A percentile compares a stretch with the other conserved stretches of the same genome.
These are phyloP conservation scores for Mirounga angustirostris DNA, from an alignment of 2,113 vertebrate genomes.

Conservation along the genomic window DNA sequence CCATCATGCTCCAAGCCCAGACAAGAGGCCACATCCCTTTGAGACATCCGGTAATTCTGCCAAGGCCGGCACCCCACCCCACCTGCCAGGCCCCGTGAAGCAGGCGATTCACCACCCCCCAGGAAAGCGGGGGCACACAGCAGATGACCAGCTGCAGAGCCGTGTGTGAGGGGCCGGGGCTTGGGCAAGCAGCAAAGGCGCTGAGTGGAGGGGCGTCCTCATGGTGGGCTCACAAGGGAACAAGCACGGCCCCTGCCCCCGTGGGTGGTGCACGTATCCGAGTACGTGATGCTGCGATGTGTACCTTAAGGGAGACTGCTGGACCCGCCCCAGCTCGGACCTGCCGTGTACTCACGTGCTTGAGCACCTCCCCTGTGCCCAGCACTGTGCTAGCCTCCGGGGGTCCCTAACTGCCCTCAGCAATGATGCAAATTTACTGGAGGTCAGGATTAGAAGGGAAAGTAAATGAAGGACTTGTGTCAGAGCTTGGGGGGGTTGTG, in stretches of 20 bases:
- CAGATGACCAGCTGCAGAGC: fast-evolving
- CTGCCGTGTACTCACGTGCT: not conserved
- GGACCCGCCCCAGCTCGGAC: not conserved
- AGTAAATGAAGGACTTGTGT: not conserved
- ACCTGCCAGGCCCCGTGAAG: fast-evolving
- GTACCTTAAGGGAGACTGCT: not conserved
- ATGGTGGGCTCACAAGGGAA: not conserved
- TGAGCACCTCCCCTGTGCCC: not conserved
- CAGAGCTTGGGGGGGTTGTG: not conserved
- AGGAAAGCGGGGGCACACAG: not conserved
- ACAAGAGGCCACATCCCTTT: not conserved
- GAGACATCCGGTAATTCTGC: not conserved
- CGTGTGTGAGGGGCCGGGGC: fast-evolving
- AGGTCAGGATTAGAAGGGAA: not conserved
- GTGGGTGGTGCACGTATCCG: not conserved
- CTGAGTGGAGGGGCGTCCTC: not conserved
- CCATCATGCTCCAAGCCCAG: no score
- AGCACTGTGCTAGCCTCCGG: not conserved
- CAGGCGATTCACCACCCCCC: fast-evolving
- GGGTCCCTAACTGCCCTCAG: not conserved
- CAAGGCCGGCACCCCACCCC: not conserved
- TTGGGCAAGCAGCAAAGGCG: not conserved
- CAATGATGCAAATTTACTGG: not conserved
- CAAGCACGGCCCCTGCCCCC: not conserved
- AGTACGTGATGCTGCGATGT: fast-evolving